Evolutionary conservation across 1,140 invertebrate genomes (phyloP), one percentile per base, ranked within the genome.

Genomic region (Stegodyphus mimosarum): DNA sequence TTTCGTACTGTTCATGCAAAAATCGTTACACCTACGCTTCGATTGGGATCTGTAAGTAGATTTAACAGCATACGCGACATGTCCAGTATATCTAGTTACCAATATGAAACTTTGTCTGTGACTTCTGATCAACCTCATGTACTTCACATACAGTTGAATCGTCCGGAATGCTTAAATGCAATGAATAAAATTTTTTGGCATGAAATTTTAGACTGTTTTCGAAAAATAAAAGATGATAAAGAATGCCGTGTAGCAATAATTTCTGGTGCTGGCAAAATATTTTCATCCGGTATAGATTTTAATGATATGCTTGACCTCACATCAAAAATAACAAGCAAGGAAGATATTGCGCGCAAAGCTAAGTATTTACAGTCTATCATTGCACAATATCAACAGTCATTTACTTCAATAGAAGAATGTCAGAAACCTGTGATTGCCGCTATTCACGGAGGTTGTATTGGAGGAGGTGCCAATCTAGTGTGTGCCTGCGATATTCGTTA

Each of bases 401-500:
- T 98, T 86, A 93, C 93, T 17, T 91, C 94, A 0, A 90, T 98
- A 67, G 97, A 98, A 91, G 93, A 93, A 93, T 96, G 95, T 88
- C 90, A 91, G 9, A 99, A 99, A 90, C 98, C 98, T 7, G 95
- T 99, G 0, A 94, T 99, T 87, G 92, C 93, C 51, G 96, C 96
- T 0, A 90, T 98, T 18, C 97, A 99, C 91, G 93, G 92, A 87
- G 95, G 94, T 0, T 99, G 98, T 90, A 93, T 99, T 75, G 98
- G 98, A 0, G 98, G 93, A 13, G 98, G 95, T 7, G 92, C 98
- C 7, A 94, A 98, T 90, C 91, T 99, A 83, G 94, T 97, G 50
- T 94, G 94, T 60, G 94, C 95, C 15, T 94, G 95, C 78, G 81
- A 84, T 60, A 69, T 84, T 9, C 93, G 98, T 83, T 98, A 97